These are phyloP conservation scores for Spatulosminthurus flaviceps DNA, from an alignment of 2,888 invertebrate species.

Conservation along the genomic window DNA sequence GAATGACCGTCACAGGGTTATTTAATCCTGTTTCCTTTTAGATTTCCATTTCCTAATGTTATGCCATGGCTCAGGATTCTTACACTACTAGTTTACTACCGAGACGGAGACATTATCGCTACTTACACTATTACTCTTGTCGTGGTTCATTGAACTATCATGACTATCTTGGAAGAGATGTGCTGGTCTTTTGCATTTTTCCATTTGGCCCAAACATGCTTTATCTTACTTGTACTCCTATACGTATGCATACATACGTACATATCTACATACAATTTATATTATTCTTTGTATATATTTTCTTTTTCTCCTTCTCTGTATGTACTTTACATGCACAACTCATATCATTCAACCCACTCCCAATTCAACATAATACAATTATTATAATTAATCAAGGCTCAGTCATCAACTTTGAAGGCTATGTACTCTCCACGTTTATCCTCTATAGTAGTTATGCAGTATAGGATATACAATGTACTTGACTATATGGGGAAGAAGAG, in stretches of 20 bases:
- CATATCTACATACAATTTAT: too few species aligned
- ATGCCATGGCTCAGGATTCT: constrained; percentile 28
- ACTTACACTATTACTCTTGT: constrained; percentile 49
- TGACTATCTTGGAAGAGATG: constrained; percentile 43
- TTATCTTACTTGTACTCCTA: constrained; percentile 23
- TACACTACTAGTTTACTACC: constrained; percentile 39
- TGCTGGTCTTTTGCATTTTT: constrained; percentile 39
- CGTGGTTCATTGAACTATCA: constrained; percentile 63
- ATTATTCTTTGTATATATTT: not conserved
- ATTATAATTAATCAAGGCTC: constrained; percentile 48
- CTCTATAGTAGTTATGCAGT: too few species aligned
- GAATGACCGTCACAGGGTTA: constrained; percentile 63
- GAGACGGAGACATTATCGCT: constrained; percentile 51
- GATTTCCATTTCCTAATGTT: constrained; percentile 56
- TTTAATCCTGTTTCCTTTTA: constrained; percentile 59
- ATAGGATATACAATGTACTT: too few species aligned
- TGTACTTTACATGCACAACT: constrained; percentile 28
- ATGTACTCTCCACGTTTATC: too few species aligned
- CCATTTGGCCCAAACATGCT: constrained; percentile 43
- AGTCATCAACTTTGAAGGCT: not conserved
- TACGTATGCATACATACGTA: constrained; percentile 22
- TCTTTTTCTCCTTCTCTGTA: constrained; percentile 29
- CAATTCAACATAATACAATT: constrained; percentile 43
- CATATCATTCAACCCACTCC: constrained; percentile 29
- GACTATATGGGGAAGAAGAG: too few species aligned